These are phyloP conservation scores for Tetraneura akinire DNA, from an alignment of 1,140 invertebrate species.

Conservation along the genomic window DNA sequence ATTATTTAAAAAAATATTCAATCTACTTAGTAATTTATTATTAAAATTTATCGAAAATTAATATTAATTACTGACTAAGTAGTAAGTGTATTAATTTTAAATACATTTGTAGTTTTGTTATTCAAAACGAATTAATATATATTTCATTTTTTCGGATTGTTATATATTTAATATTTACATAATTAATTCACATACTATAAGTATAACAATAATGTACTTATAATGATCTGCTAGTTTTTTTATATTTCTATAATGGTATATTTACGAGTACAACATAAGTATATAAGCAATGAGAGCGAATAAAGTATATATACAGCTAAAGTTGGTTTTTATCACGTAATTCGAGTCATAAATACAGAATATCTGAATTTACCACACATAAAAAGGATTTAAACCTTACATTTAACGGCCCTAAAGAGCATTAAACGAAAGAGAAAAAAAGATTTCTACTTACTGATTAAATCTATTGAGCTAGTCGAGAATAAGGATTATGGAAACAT, in stretches of 20 bases:
- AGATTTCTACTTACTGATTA: conserved; percentile 21
- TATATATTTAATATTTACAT: neutral
- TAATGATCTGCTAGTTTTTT: no score
- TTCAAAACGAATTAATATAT: no score
- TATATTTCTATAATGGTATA: no score
- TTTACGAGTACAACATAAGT: no score
- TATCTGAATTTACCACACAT: neutral
- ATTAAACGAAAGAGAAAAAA: neutral
- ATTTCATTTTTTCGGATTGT: neutral
- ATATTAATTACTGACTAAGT: no score
- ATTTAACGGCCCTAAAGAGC: neutral
- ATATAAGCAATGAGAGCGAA: neutral
- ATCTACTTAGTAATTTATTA: no score
- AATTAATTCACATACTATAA: neutral
- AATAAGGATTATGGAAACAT: conserved; percentile 14
- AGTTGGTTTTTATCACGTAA: neutral
- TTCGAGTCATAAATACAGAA: conserved; percentile 13
- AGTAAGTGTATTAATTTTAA: no score
- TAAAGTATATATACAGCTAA: conserved; percentile 11
- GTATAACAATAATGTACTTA: no score
- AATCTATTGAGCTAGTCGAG: conserved; percentile 27
- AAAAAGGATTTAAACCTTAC: conserved; percentile 17
- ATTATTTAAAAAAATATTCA: no score
- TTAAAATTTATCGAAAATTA: no score
- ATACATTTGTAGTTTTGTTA: no score